Evolutionary conservation across 2,888 invertebrate genomes (phyloP).

Genomic region (Eubasilissa splendida): DNA sequence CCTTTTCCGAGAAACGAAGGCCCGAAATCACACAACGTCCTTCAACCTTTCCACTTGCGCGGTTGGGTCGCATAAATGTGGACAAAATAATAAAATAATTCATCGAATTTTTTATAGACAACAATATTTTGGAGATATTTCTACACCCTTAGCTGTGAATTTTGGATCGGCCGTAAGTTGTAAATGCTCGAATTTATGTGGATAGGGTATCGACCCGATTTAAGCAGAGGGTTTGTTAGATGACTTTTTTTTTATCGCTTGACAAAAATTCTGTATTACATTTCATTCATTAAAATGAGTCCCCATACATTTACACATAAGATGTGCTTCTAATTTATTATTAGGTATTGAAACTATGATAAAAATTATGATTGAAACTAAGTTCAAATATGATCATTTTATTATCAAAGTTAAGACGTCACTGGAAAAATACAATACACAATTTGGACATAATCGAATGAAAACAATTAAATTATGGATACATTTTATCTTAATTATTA

Average conservation of each 20-base stretch:
- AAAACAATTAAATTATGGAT: too few species aligned
- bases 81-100: constrained; percentile 14
- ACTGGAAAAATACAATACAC: too few species aligned
- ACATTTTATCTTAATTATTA: too few species aligned
- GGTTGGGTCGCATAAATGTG: constrained; percentile 12
- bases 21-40: constrained; percentile 22
- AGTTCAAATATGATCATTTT: too few species aligned
- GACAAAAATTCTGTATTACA: background rate
- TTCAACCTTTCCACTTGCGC: constrained; percentile 9
- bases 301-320: background rate
- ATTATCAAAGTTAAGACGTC: too few species aligned
- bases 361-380: too few species aligned
- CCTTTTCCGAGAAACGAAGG: constrained; percentile 41
- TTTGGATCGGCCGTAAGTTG: background rate
- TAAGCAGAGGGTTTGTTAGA: background rate
- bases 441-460: too few species aligned
- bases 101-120: background rate
- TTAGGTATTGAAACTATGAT: too few species aligned
- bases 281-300: background rate
- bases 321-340: too few species aligned
- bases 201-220: background rate
- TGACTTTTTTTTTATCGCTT: background rate
- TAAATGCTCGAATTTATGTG: background rate
- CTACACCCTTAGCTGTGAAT: background rate
- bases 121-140: background rate